A percentile compares a stretch with the other conserved stretches of the same genome.
Evolutionary conservation across 2,113 vertebrate species (phyloP).

Genomic region (Mustela nigripes): DNA sequence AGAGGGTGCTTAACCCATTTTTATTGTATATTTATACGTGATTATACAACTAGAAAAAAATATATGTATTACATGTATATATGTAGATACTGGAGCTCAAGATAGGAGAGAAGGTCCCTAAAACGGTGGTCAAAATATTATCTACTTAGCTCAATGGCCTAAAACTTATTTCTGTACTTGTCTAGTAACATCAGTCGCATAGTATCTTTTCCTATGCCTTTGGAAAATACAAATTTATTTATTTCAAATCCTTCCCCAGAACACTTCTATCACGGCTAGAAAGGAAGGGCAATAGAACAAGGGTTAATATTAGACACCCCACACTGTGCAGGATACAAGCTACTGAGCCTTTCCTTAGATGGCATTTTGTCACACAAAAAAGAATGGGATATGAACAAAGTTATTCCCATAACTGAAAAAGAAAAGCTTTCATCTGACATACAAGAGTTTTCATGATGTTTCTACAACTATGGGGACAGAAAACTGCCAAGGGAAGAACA

Average conservation of each 20-base stretch:
- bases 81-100: conserved; percentile 58
- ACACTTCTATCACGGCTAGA: neutral
- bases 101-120: neutral
- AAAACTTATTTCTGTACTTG: neutral
- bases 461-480: conserved; percentile 23
- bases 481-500: neutral
- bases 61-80: neutral
- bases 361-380: conserved; percentile 47
- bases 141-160: neutral
- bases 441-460: conserved; percentile 1
- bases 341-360: neutral
- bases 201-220: conserved; percentile 32
- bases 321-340: neutral
- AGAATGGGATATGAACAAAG: neutral
- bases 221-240: neutral
- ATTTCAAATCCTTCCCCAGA: conserved; percentile 33
- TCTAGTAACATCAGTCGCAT: neutral
- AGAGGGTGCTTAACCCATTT: conserved; percentile 10
- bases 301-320: neutral
- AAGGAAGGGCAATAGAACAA: neutral
- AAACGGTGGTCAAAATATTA: neutral
- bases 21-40: conserved; percentile 38
- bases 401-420: neutral
- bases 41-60: conserved; percentile 36
- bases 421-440: conserved; percentile 50